Conservation (phyloP, 2,888 invertebrate genomes). For the Eupithecia pulchellata region DNA sequence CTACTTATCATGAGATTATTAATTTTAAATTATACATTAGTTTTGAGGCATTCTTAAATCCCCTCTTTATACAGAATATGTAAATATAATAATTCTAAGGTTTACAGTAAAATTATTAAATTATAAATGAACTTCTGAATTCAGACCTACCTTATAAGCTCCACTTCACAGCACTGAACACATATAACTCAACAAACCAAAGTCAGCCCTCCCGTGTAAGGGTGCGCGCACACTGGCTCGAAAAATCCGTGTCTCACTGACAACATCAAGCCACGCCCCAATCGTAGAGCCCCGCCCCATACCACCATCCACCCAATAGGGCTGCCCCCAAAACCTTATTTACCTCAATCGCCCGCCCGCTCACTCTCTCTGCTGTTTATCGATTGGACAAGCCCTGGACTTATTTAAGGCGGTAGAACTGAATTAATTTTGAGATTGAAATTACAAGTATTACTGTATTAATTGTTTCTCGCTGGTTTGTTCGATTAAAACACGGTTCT, state of each 20-base stretch:
- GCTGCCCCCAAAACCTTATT: conserved; percentile 71
- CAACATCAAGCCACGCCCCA: conserved; percentile 61
- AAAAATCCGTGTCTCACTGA: conserved; percentile 38
- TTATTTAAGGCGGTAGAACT: conserved; percentile 80
- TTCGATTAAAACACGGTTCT: conserved; percentile 69
- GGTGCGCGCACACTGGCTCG: conserved; percentile 49
- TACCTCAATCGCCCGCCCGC: conserved; percentile 77
- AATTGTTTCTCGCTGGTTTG: conserved; percentile 69
- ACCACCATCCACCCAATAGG: conserved; percentile 58
- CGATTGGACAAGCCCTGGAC: conserved; percentile 77
- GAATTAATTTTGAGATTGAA: conserved; percentile 85
- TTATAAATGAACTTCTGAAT: not conserved
- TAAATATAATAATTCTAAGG: too few species aligned
- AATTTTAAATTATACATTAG: too few species aligned
- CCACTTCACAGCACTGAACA: conserved; percentile 41
- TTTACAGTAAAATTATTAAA: not conserved
- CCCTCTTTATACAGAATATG: too few species aligned
- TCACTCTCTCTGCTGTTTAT: conserved; percentile 69
- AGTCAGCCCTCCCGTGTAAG: conserved; percentile 37
- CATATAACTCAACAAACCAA: conserved; percentile 33
- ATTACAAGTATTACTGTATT: conserved; percentile 74
- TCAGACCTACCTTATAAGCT: conserved; percentile 40
- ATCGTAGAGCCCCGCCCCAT: conserved; percentile 53
- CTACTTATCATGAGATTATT: too few species aligned
- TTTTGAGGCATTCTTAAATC: too few species aligned